phyloP scores from a whole-genome alignment of 2,797 vertebrate genomes.

The Enteromius radiatus region DNA sequence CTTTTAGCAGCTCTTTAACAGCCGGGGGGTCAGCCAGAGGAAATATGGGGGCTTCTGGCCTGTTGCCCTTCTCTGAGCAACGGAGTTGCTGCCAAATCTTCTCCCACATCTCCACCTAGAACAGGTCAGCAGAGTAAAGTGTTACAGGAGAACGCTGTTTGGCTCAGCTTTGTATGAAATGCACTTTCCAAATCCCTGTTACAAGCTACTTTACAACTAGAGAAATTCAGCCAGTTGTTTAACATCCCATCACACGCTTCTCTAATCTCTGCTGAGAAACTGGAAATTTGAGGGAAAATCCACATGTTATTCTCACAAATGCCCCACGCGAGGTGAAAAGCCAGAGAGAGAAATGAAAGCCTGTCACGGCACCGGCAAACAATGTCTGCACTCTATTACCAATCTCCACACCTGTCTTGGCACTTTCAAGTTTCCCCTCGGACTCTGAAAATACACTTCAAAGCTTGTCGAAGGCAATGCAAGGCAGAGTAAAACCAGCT shows the following conservation, averaged over 20 bases:
- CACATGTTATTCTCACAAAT: neutral
- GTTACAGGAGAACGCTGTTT: conserved; percentile 22
- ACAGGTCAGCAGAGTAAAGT: conserved; percentile 6
- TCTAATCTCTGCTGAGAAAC: neutral
- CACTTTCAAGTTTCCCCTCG: conserved; percentile 10
- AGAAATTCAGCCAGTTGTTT: conserved; percentile 18
- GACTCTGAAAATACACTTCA: conserved; percentile 53
- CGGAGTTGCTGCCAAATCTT: conserved; percentile 69
- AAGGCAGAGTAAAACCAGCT: conserved; percentile 46
- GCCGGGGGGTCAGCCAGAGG: conserved; percentile 75
- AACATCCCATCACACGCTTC: conserved; percentile 12
- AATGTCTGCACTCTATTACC: conserved; percentile 45
- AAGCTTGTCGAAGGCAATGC: conserved; percentile 46
- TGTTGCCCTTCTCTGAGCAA: conserved; percentile 23
- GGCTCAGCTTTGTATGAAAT: conserved; percentile 14
- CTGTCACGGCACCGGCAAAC: conserved; percentile 11
- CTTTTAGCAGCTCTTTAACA: conserved; percentile 74
- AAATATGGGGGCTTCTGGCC: conserved; percentile 18
- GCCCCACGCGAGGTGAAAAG: neutral
- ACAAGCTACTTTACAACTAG: neutral
- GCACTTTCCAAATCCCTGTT: conserved; percentile 24
- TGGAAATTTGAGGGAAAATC: conserved; percentile 21
- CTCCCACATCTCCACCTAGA: conserved; percentile 70
- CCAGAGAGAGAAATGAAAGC: conserved; percentile 9
- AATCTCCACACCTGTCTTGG: conserved; percentile 56